A percentile compares a stretch with the other conserved stretches of the same genome.
Evolutionary conservation across 2,113 vertebrate genomes (phyloP).

Genomic region (Pao palembangensis): DNA sequence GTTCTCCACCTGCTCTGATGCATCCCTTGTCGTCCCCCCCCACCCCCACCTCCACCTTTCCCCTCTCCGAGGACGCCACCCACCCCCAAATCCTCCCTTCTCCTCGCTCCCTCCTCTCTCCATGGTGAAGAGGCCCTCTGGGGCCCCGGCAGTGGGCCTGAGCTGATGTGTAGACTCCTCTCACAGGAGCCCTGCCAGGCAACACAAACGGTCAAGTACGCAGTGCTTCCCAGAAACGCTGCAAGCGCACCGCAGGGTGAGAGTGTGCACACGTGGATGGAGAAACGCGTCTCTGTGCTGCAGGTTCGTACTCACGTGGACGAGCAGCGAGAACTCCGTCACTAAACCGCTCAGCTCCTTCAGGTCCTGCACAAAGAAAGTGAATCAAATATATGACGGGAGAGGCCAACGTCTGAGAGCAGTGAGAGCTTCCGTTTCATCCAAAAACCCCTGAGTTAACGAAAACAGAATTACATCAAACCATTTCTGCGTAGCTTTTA

Average conservation of each 20-base stretch:
- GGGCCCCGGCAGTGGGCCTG: slow-evolving; percentile 44
- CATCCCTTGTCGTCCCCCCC: slow-evolving; percentile 37
- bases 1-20: slow-evolving; percentile 68
- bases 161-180: slow-evolving; percentile 47
- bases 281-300: too few species aligned
- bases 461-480: not conserved
- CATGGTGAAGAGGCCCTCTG: slow-evolving; percentile 33
- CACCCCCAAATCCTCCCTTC: slow-evolving; percentile 7
- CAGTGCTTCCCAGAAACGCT: slow-evolving; percentile 40
- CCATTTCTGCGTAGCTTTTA: too few species aligned
- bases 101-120: slow-evolving; percentile 32
- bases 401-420: not conserved
- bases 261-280: too few species aligned
- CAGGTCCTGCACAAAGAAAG: slow-evolving; percentile 78
- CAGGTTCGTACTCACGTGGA: slow-evolving; percentile 83
- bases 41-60: slow-evolving; percentile 39
- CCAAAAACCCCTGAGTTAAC: not conserved
- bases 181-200: slow-evolving; percentile 55
- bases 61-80: slow-evolving; percentile 1
- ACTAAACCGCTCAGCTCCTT: slow-evolving; percentile 86
- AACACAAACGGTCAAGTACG: slow-evolving; percentile 34
- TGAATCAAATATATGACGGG: not conserved
- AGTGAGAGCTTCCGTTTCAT: not conserved
- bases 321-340: slow-evolving; percentile 86
- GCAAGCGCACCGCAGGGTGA: not conserved